phyloP scores from a whole-genome alignment of 92 coral and sea anemone species.

The Micromussa lordhowensis region DNA sequence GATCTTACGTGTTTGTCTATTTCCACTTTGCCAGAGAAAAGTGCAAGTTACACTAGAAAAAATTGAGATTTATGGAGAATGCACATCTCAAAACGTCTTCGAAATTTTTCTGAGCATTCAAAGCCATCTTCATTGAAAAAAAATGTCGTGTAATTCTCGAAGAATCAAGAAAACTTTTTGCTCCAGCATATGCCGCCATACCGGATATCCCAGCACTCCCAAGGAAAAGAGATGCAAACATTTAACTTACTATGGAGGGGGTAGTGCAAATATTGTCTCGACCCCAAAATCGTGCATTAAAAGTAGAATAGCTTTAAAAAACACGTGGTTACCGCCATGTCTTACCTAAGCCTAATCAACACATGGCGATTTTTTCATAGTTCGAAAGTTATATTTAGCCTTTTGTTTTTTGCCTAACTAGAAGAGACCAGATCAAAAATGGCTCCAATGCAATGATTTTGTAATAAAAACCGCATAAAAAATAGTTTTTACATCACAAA shows the following conservation, averaged over 20 bases:
- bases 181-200: not conserved
- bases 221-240: not conserved
- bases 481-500: not conserved
- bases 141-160: not conserved
- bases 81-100: not conserved
- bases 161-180: not conserved
- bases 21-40: not conserved
- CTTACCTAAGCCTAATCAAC: not conserved
- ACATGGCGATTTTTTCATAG: not conserved
- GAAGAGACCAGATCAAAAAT: not conserved
- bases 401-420: not conserved
- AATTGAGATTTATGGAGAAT: not conserved
- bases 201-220: not conserved
- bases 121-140: not conserved
- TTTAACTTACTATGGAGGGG: too few relatives aligned
- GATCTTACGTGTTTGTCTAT: too few relatives aligned
- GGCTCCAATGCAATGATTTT: not conserved
- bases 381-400: not conserved
- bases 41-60: not conserved
- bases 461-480: not conserved
- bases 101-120: not conserved
- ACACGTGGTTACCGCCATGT: too few relatives aligned
- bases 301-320: not conserved
- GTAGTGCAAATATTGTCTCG: not conserved
- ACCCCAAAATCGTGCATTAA: not conserved